Conservation (phyloP, 2,797 vertebrate species). For the Propithecus deckenii region DNA sequence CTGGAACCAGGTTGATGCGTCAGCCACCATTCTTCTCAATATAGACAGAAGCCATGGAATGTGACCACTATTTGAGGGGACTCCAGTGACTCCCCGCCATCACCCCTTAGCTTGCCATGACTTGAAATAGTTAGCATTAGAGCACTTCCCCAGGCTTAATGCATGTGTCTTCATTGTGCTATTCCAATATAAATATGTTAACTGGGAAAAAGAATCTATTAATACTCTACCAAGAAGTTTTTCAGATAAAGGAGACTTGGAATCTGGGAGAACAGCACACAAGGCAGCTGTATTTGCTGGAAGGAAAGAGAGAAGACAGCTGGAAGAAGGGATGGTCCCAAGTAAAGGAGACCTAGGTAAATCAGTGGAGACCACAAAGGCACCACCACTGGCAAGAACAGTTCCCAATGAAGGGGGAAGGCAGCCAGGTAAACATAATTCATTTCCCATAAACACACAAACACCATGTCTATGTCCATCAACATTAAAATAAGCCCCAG, state of each 20-base stretch:
- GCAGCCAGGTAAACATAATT: background rate
- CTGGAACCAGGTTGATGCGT: background rate
- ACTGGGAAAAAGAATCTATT: background rate
- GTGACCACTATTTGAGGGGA: background rate
- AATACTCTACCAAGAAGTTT: background rate
- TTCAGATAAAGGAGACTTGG: background rate
- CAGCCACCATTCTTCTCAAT: background rate
- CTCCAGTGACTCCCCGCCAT: background rate
- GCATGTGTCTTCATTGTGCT: background rate
- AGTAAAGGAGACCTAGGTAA: background rate
- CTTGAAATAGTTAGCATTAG: background rate
- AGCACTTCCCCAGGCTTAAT: background rate
- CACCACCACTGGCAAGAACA: background rate
- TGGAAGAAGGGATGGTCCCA: background rate
- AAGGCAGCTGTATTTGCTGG: background rate
- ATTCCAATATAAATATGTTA: background rate
- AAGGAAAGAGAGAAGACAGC: background rate
- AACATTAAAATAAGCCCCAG: background rate
- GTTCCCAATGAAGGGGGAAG: background rate
- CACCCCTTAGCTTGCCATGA: background rate
- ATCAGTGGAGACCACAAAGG: background rate
- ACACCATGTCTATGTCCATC: background rate
- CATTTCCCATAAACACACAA: background rate
- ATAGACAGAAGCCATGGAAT: background rate
- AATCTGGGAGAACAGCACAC: background rate